These are phyloP conservation scores for Choristoneura fumiferana DNA, from an alignment of 1,140 invertebrate species.

Conservation along the genomic window DNA sequence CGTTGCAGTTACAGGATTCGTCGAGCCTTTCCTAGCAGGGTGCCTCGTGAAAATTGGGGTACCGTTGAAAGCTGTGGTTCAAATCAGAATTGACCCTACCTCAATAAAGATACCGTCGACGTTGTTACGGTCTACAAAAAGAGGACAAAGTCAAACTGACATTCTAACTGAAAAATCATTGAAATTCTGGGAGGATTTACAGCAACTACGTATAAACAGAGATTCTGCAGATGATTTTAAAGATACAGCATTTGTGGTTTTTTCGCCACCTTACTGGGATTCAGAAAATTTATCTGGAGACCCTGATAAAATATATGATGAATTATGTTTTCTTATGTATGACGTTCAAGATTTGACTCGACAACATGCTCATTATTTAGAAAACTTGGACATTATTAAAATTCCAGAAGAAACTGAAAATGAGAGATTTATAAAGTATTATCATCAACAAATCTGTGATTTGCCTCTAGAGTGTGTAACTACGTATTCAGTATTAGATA, in stretches of 20 bases:
- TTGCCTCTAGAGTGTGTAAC: constrained; percentile 72
- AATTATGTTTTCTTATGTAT: constrained; percentile 74
- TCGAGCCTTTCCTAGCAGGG: constrained; percentile 63
- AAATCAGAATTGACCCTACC: constrained; percentile 50
- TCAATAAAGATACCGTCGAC: constrained; percentile 32
- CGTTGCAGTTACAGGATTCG: constrained; percentile 77
- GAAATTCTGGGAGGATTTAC: constrained; percentile 64
- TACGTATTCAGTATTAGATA: constrained; percentile 67
- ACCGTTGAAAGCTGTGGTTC: constrained; percentile 71
- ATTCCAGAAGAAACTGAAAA: constrained; percentile 37
- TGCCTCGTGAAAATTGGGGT: constrained; percentile 72
- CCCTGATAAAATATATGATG: constrained; percentile 73
- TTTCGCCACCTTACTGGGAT: constrained; percentile 61
- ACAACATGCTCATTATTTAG: constrained; percentile 72
- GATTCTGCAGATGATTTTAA: constrained; percentile 49
- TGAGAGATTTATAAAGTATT: constrained; percentile 36
- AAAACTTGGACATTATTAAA: constrained; percentile 68
- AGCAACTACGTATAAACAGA: constrained; percentile 49
- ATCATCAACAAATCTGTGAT: constrained; percentile 48
- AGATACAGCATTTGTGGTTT: constrained; percentile 69
- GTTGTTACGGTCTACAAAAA: constrained; percentile 38
- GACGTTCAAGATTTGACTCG: constrained; percentile 76
- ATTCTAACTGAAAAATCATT: constrained; percentile 47
- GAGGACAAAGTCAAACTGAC: constrained; percentile 57
- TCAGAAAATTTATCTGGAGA: constrained; percentile 44